Conservation (phyloP, 2,888 invertebrate species). For the Xestoiulus laeticollis region DNA sequence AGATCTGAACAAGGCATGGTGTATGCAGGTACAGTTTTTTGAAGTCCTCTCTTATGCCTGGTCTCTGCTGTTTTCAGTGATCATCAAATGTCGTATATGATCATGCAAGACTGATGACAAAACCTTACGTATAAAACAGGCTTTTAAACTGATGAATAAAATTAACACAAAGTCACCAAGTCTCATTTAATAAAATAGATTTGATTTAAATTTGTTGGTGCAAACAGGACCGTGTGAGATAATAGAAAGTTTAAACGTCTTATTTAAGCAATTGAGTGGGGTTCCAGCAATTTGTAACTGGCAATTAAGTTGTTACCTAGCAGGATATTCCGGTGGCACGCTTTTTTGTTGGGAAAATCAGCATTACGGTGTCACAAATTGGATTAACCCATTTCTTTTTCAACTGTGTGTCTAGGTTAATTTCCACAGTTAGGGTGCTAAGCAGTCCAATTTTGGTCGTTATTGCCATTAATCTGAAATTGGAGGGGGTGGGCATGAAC, state of each 20-base stretch:
- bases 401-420: constrained; percentile 39
- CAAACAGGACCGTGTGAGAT: not conserved
- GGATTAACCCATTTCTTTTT: constrained; percentile 27
- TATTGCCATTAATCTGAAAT: not conserved
- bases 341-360: not conserved
- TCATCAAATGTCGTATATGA: too few relatives aligned
- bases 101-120: too few relatives aligned
- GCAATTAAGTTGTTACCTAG: not conserved
- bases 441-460: not conserved
- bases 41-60: too few relatives aligned
- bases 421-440: constrained; percentile 8
- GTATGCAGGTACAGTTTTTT: too few relatives aligned
- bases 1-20: too few relatives aligned
- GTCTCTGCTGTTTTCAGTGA: too few relatives aligned
- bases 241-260: not conserved
- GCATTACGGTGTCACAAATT: constrained; percentile 4
- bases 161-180: too few relatives aligned
- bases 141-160: too few relatives aligned
- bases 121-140: too few relatives aligned
- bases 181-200: not conserved
- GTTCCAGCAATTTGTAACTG: not conserved
- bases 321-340: not conserved
- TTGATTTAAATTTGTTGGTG: not conserved
- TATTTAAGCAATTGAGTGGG: not conserved
- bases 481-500: constrained; percentile 15